Evolutionary conservation across 2,888 invertebrate genomes (phyloP), one percentile per base, ranked within the genome.

Genomic region (Leucozona laternaria): DNA sequence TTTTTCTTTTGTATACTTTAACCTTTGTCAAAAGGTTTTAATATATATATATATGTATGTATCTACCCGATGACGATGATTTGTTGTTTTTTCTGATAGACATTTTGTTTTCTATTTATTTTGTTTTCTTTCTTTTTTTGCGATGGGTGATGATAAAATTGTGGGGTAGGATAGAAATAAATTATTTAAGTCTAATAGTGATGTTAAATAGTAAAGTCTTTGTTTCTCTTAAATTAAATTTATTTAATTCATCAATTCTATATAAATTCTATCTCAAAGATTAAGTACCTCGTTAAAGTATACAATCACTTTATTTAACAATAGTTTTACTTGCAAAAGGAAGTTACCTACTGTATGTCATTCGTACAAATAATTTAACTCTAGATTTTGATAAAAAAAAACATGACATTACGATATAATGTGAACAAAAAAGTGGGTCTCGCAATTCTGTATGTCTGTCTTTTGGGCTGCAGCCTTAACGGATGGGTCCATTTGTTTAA

Each of bases 21-120:
- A 60, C 60, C 60, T 60, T 60, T 60, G 37, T 60, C 60, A 60
- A 60, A 60, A 40, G 60, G 37, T 60, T 60, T 60, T 60, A 60
- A 60, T 60, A 60, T 5, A 15, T 15, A 5, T 40, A 40, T 15
- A 13, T 15, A 40, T 11, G 34, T 34, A 10, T 34, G 7, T 13
- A 37, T 13, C 8, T 45, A 60, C 15, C 40, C 20, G 37, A 60
- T 20, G 60, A 15, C 40, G 60, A 37, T 37, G 60, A 60, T 60
- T 40, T 60, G 37, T 60, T 60, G 37, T 60, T 60, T 37, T 37
- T 40, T 60, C 6, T 60, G 22, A 60, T 40, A 31, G 37, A 37
- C 20, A 60, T 31, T 60, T 60, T 28, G 10, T 20, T 48, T 20
- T 48, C 10, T 48, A 11, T 40, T 58, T 58, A 13, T 37, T 22